phyloP scores from a whole-genome alignment of 92 coral and sea anemone species.

The Epizoanthus illoricatus region DNA sequence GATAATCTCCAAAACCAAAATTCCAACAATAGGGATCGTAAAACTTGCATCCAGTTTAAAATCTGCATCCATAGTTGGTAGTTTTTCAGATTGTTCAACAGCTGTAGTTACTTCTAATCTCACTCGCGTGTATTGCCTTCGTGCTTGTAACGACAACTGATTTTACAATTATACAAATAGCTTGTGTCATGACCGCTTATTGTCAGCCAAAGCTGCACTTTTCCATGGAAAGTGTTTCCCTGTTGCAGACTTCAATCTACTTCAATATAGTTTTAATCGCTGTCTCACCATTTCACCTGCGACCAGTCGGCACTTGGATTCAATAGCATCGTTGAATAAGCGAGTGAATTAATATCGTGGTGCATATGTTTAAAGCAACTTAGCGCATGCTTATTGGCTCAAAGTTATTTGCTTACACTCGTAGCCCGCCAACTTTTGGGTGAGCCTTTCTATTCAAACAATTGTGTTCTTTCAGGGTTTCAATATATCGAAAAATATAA shows the following conservation, averaged over 20 bases:
- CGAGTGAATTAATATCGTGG: background rate
- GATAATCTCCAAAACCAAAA: conserved; percentile 58
- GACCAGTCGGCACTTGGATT: background rate
- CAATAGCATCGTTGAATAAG: conserved; percentile 19
- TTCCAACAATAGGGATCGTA: conserved; percentile 42
- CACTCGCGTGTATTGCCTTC: background rate
- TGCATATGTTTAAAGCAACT: conserved; percentile 19
- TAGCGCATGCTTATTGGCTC: conserved; percentile 14
- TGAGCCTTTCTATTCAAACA: background rate
- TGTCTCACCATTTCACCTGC: conserved; percentile 4
- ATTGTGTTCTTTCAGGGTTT: background rate
- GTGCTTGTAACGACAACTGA: background rate
- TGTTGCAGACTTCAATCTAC: conserved; percentile 2
- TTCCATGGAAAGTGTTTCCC: background rate
- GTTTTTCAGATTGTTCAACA: background rate
- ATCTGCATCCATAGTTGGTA: background rate
- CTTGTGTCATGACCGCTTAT: too few relatives aligned
- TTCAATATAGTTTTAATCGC: background rate
- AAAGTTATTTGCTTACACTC: background rate
- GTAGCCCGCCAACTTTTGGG: background rate
- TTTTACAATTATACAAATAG: background rate
- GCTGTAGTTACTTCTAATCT: background rate
- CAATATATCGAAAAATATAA: background rate
- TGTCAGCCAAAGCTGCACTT: background rate
- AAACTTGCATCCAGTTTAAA: conserved; percentile 6